Conservation (phyloP, 1,140 invertebrate species). For the honey bee (Apis mellifera) region Amel_HAv3.1 CM009939.2:2380001-2380500, state of each 20-base stretch:
- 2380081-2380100: not conserved
- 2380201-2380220: conserved; percentile 50
- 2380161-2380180: conserved; percentile 39
- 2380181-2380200: conserved; percentile 19
- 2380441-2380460: conserved; percentile 61
- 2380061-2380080: not conserved
- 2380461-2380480: conserved; percentile 51
- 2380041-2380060: not conserved
- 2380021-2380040: not conserved
- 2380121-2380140: conserved; percentile 42
- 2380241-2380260: conserved; percentile 34
- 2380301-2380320: conserved; percentile 57
- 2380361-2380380: conserved; percentile 42
- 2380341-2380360: conserved; percentile 27
- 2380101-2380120: not conserved
- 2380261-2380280: conserved; percentile 63
- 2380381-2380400: conserved; percentile 22
- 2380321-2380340: conserved; percentile 25
- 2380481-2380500: conserved; percentile 1
- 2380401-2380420: conserved; percentile 50
- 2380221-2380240: conserved; percentile 49
- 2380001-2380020: conserved; percentile 1
- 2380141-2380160: conserved; percentile 29
- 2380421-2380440: conserved; percentile 56
- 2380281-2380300: conserved; percentile 63